Conservation (phyloP, 2,797 vertebrate species). For the Argentina silus region DNA sequence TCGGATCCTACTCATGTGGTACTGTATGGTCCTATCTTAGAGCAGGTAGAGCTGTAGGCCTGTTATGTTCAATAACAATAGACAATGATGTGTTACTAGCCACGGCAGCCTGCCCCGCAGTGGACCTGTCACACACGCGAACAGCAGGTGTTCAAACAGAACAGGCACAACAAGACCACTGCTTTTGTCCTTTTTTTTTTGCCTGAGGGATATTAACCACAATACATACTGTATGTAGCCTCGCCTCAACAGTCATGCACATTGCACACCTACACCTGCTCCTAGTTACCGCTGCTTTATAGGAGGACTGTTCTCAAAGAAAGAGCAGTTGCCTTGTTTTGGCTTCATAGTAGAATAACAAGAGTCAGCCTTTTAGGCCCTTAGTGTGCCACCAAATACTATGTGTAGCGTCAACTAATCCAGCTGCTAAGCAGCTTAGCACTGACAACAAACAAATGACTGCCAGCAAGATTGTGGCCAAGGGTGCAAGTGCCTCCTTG, state of each 20-base stretch:
- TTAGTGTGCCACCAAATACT: slow-evolving; percentile 38
- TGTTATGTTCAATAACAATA: too few relatives aligned
- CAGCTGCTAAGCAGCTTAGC: slow-evolving; percentile 62
- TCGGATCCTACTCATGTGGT: too few relatives aligned
- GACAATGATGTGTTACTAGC: too few relatives aligned
- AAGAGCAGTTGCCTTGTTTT: slow-evolving; percentile 5
- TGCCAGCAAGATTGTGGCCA: slow-evolving; percentile 40
- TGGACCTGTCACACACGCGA: too few relatives aligned
- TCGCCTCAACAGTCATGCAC: too few relatives aligned
- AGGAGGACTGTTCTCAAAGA: background rate
- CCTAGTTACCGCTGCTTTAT: too few relatives aligned
- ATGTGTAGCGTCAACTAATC: slow-evolving; percentile 53
- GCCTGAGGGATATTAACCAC: too few relatives aligned
- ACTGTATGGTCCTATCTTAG: too few relatives aligned
- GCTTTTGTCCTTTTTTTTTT: background rate
- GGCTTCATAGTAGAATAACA: slow-evolving; percentile 23
- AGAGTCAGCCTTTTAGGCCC: background rate
- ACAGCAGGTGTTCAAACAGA: background rate
- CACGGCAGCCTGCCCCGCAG: too few relatives aligned
- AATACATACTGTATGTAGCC: too few relatives aligned
- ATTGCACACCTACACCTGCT: too few relatives aligned
- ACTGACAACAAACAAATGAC: slow-evolving; percentile 67
- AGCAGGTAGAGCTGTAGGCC: too few relatives aligned
- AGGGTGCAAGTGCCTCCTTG: background rate
- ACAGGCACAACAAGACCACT: background rate